Conservation (phyloP, 1,140 invertebrate genomes). For the Periplaneta americana region DNA sequence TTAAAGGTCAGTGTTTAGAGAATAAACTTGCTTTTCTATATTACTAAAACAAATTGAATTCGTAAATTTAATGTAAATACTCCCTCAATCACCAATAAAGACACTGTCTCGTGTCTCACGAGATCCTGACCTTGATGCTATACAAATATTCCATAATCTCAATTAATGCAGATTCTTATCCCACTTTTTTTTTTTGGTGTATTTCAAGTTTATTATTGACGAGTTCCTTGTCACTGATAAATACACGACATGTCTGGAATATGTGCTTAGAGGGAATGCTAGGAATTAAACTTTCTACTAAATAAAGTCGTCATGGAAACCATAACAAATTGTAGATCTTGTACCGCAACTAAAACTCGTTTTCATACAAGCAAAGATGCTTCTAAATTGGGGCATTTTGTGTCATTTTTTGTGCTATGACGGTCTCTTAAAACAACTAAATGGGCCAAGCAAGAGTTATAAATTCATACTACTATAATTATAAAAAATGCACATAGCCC, state of each 20-base stretch:
- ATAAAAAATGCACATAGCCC: not conserved
- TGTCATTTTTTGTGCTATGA: not conserved
- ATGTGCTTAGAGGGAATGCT: not conserved
- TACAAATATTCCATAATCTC: not conserved
- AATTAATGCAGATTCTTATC: not conserved
- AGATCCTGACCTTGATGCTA: too few species aligned
- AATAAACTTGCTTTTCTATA: too few species aligned
- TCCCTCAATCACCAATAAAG: too few species aligned
- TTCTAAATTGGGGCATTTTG: not conserved
- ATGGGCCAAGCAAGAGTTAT: not conserved
- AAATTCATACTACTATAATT: not conserved
- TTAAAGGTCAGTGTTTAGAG: too few species aligned
- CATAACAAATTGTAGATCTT: not conserved
- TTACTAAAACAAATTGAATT: too few species aligned
- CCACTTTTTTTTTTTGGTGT: not conserved
- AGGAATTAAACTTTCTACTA: not conserved
- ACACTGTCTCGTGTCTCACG: too few species aligned
- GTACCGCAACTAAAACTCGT: not conserved
- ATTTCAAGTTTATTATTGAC: not conserved
- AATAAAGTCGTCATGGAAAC: not conserved
- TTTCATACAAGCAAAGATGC: not conserved
- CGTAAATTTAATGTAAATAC: too few species aligned
- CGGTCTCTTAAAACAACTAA: not conserved
- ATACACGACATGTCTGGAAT: not conserved
- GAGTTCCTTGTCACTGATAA: not conserved